Percentiles rank a stretch among this genome's conserved stretches.
These are phyloP conservation scores for Chitala chitala DNA, from an alignment of 2,113 vertebrate species.

Conservation along the genomic window DNA sequence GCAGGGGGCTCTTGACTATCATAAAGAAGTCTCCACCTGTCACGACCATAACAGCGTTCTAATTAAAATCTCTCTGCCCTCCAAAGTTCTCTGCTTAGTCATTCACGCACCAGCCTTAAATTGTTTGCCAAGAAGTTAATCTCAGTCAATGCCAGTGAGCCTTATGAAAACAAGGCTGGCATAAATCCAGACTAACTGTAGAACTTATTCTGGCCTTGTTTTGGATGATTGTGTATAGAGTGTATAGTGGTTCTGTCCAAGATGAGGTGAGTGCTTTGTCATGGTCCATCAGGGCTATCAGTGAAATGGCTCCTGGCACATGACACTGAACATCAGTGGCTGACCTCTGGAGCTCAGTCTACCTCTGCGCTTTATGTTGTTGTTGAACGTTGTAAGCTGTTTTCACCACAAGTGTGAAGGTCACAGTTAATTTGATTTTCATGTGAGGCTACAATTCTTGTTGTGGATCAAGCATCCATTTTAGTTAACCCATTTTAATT, in stretches of 20 bases:
- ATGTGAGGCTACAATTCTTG: background rate
- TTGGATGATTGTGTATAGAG: background rate
- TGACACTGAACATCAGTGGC: background rate
- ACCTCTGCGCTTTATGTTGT: background rate
- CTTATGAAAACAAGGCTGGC: slow-evolving; percentile 7
- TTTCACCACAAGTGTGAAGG: background rate
- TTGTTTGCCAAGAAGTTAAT: slow-evolving; percentile 7
- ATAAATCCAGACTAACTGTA: background rate
- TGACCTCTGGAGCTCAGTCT: no score
- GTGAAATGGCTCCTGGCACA: background rate
- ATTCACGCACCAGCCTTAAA: slow-evolving; percentile 9
- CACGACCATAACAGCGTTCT: background rate
- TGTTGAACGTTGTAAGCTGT: background rate
- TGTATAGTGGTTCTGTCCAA: background rate
- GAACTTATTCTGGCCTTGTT: background rate
- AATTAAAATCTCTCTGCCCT: slow-evolving; percentile 6
- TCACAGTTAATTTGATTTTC: background rate
- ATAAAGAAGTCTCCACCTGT: background rate
- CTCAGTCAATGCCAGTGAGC: background rate
- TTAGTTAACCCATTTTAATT: background rate
- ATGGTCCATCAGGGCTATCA: background rate
- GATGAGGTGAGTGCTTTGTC: background rate
- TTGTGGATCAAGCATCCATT: no score
- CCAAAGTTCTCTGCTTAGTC: slow-evolving; percentile 1
- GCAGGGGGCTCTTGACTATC: background rate